Percentiles rank a stretch among this genome's conserved stretches.
phyloP scores from a whole-genome alignment of 2,888 invertebrate species.

The Himalopsyche anomala region DNA sequence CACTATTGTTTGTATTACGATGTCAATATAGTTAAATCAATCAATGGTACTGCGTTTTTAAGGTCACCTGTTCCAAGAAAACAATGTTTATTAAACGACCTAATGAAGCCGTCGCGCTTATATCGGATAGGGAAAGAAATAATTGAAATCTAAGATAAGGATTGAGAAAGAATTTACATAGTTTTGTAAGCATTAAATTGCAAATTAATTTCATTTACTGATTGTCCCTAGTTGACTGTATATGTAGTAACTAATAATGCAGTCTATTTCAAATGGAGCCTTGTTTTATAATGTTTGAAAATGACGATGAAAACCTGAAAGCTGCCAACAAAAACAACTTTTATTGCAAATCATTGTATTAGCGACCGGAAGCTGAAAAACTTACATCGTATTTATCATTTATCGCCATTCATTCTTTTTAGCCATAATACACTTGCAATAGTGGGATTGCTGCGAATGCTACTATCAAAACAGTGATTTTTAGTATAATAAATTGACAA shows the following conservation, averaged over 20 bases:
- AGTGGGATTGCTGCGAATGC: neutral
- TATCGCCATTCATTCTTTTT: conserved; percentile 12
- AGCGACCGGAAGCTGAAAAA: neutral
- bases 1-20: no score
- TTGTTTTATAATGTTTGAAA: conserved; percentile 1
- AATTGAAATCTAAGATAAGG: no score
- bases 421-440: neutral
- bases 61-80: no score
- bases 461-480: neutral
- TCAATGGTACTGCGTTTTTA: no score
- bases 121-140: no score
- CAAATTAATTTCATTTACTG: neutral
- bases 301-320: neutral
- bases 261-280: no score
- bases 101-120: no score
- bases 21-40: no score
- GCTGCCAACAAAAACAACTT: neutral
- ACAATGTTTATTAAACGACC: no score
- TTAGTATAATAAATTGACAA: neutral
- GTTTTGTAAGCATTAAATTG: neutral
- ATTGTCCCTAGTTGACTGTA: neutral
- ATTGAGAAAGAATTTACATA: neutral
- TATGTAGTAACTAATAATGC: no score
- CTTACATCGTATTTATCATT: conserved; percentile 7
- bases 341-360: neutral